Percentiles rank a stretch among this genome's conserved stretches.
Conservation (phyloP, 2,888 invertebrate species). For the Bimastos eiseni region DNA sequence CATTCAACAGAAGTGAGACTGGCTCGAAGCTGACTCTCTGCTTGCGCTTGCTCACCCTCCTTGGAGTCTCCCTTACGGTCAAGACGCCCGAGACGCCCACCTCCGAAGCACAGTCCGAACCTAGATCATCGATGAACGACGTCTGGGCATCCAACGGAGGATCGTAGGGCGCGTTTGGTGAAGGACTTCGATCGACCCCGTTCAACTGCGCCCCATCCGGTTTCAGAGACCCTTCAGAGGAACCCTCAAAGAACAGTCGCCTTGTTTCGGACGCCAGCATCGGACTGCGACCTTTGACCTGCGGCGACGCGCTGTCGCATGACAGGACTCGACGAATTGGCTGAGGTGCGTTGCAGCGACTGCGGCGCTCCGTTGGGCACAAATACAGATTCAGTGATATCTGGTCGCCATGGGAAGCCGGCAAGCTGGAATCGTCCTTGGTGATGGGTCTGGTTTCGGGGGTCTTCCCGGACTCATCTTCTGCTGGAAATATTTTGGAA, state of each 20-base stretch:
- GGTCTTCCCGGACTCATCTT: neutral
- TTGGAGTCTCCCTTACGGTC: neutral
- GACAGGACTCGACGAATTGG: conserved; percentile 14
- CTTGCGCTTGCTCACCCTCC: conserved; percentile 50
- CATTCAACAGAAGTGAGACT: conserved; percentile 89
- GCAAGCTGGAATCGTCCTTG: neutral
- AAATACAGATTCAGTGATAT: neutral
- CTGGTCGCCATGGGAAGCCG: neutral
- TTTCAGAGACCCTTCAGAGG: neutral
- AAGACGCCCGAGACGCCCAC: neutral
- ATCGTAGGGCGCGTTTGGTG: neutral
- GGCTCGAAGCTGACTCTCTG: conserved; percentile 92
- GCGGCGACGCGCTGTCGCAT: neutral
- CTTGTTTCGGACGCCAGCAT: neutral
- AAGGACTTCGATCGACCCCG: neutral
- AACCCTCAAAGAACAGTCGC: neutral
- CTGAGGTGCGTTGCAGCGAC: conserved; percentile 2
- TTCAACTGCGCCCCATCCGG: neutral
- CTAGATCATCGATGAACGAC: neutral
- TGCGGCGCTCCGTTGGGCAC: neutral
- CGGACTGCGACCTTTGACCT: neutral
- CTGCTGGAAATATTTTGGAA: neutral
- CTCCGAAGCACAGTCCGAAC: neutral
- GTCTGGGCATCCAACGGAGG: neutral
- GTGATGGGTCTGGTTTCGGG: neutral